Base-by-base conservation (phyloP, 2,888 invertebrate genomes). In the Ctenicera cuprea region DNA sequence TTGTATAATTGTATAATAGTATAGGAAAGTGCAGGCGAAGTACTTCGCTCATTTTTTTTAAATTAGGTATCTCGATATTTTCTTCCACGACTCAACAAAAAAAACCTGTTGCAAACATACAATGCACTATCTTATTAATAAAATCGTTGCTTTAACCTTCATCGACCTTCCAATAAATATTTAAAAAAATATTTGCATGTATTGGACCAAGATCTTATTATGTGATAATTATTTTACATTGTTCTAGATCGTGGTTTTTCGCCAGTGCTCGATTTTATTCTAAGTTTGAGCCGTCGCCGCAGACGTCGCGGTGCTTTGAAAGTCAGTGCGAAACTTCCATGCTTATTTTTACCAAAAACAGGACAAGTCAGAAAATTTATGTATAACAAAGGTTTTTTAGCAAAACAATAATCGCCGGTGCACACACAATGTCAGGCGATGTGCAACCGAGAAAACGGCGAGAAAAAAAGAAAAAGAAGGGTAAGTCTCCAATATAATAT, bases 361-460 rank as follows among this genome's bases (percentile, higher is more conserved):
- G 67, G 41, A 54, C 67, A 67, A 67, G 52, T 38, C 9, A 45
- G n/a, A 57, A 37, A 59, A 14, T 67, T 43, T 67, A 59, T 59
- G 59, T 38, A 20, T 52, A 59, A 59, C 38, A 38, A 22, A 59
- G 18, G 20, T 22, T n/a, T 38, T 45, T 12, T 59, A 59, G 20
- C 38, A 16, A 59, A 54, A 30, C 14, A 33, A 54, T 54, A 59
- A 22, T 22, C 61, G 30, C 45, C 43, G 33, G 7, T 48, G 68
- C 18, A 68, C 26, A 64, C 18, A 68, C 26, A 64, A 95, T 95
- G 95, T 95, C 95, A 86, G 94, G 94, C 82, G 95, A 95, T 89
- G 93, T 94, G 82, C 95, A 95, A 87, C 94, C 94, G 85, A 92
- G 94, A 84, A 95, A 94, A 88, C 93, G 95, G 82, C 95, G 94